phyloP scores from a whole-genome alignment of 1,140 invertebrate genomes.

The Drosophila littoralis region DNA sequence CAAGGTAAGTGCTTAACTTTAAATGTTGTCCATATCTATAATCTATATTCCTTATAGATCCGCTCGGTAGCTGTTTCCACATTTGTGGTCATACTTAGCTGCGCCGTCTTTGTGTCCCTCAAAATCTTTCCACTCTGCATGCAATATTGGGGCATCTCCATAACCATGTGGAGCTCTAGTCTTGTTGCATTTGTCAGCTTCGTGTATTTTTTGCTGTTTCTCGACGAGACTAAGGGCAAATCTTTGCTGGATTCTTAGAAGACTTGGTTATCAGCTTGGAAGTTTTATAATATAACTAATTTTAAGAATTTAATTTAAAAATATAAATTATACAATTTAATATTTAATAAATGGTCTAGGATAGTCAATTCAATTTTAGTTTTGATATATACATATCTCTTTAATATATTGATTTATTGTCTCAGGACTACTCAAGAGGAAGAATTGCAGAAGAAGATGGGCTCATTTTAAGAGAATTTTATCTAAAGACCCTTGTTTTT shows the following conservation, averaged over 20 bases:
- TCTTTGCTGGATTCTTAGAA: conserved; percentile 58
- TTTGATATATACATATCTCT: too few species aligned
- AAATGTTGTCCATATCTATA: not conserved
- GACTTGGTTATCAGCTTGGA: not conserved
- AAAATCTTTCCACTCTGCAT: conserved; percentile 72
- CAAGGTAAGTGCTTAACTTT: conserved; percentile 37
- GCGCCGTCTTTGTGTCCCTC: conserved; percentile 53
- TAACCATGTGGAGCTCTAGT: conserved; percentile 44
- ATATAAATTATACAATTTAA: not conserved
- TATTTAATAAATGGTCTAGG: not conserved
- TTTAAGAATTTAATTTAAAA: too few species aligned
- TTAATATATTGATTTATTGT: too few species aligned
- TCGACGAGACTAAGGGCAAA: conserved; percentile 70
- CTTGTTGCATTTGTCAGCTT: conserved; percentile 30
- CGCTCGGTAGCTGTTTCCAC: conserved; percentile 55
- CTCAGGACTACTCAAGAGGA: too few species aligned
- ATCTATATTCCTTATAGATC: conserved; percentile 50
- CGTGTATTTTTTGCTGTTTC: conserved; percentile 40
- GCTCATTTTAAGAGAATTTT: too few species aligned
- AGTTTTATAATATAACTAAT: too few species aligned
- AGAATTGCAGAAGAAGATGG: too few species aligned
- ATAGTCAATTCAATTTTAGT: too few species aligned
- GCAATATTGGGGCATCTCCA: conserved; percentile 39
- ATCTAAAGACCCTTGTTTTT: too few species aligned
- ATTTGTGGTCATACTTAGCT: conserved; percentile 60